Conservation (phyloP, 2,888 invertebrate species). For the Aspidiotus rigidus region DNA sequence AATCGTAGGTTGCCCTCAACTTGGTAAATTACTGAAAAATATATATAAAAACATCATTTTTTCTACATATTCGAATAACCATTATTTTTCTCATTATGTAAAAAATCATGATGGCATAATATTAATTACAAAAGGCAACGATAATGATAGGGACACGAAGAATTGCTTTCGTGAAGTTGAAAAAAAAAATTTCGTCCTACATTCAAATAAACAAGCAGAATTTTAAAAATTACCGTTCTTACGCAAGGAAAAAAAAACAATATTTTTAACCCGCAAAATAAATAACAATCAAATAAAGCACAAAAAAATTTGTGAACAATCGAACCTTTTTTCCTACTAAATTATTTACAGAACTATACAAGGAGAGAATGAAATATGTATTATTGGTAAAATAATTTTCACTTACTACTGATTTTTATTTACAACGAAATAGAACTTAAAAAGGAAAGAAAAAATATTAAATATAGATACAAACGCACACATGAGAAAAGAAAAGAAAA, state of each 20-base stretch:
- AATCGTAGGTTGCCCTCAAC: not conserved
- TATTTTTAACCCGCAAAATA: not conserved
- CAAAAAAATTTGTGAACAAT: conserved; percentile 19
- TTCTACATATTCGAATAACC: too few species aligned
- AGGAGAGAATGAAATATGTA: not conserved
- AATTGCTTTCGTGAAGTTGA: not conserved
- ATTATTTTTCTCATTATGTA: too few species aligned
- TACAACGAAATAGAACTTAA: conserved; percentile 5
- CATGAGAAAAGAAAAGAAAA: conserved; percentile 12
- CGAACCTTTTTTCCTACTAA: conserved; percentile 14
- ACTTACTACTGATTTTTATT: conserved; percentile 22
- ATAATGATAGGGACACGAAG: too few species aligned
- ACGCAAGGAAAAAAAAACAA: conserved; percentile 10
- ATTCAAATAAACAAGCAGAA: conserved; percentile 14
- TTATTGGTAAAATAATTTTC: conserved; percentile 30
- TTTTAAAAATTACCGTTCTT: conserved; percentile 15
- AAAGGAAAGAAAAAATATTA: not conserved
- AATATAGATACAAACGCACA: not conserved
- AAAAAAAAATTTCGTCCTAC: not conserved
- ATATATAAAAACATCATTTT: too few species aligned
- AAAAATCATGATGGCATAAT: too few species aligned
- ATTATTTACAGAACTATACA: conserved; percentile 27
- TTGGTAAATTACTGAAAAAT: too few species aligned
- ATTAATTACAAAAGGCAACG: too few species aligned
- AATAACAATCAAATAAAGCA: not conserved